These are phyloP conservation scores for Drosophila kurseongensis DNA, from an alignment of 1,140 invertebrate species.

Conservation along the genomic window DNA sequence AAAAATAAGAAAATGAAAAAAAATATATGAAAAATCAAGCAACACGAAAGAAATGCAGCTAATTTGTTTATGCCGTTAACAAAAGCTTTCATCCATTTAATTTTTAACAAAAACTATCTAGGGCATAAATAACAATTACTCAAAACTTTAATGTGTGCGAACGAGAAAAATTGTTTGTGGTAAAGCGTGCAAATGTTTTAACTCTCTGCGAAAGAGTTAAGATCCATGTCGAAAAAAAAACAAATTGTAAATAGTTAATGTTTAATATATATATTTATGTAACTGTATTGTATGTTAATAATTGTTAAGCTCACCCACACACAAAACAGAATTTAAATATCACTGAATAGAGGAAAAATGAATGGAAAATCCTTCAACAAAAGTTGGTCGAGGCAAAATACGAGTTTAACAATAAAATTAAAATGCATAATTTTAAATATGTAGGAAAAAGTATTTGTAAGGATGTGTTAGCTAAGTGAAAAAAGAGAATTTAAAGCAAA, in stretches of 20 bases:
- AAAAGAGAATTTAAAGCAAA: constrained; percentile 14
- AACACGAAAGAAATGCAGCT: constrained; percentile 36
- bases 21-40: constrained; percentile 1
- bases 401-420: constrained; percentile 40
- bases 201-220: constrained; percentile 33
- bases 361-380: constrained; percentile 21
- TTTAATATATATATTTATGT: constrained; percentile 65
- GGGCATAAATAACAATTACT: constrained; percentile 31
- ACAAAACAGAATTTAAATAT: constrained; percentile 41
- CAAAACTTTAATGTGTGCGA: constrained; percentile 5
- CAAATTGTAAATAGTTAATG: constrained; percentile 71
- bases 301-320: constrained; percentile 62
- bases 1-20: constrained; percentile 29
- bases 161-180: constrained; percentile 8
- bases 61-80: constrained; percentile 74
- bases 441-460: constrained; percentile 35
- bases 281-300: constrained; percentile 79
- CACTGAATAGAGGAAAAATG: constrained; percentile 25
- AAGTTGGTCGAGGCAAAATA: constrained; percentile 36
- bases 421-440: constrained; percentile 20
- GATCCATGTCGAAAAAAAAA: constrained; percentile 6
- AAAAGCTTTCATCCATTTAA: constrained; percentile 79
- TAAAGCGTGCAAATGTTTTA: constrained; percentile 50
- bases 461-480: constrained; percentile 9
- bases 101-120: constrained; percentile 65